Evolutionary conservation across 2,113 vertebrate genomes (phyloP).

Genomic region (Epinephelus cyanopodus): DNA sequence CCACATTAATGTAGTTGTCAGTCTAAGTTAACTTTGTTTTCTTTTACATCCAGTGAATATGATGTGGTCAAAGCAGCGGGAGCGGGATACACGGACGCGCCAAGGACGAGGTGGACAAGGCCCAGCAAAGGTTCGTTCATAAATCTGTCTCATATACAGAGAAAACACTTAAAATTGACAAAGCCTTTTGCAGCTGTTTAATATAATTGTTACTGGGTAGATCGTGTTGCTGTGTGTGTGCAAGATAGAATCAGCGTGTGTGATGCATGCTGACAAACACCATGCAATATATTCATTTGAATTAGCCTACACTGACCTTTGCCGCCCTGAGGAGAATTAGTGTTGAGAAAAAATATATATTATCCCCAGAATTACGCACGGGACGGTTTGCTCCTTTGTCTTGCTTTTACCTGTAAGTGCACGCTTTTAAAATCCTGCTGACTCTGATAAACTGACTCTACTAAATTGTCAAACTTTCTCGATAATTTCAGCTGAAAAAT

Average conservation of each 20-base stretch:
- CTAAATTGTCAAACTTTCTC: neutral
- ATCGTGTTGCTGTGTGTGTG: neutral
- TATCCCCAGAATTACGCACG: neutral
- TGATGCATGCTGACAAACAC: neutral
- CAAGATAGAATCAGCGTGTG: neutral
- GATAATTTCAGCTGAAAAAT: neutral
- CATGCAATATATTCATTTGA: neutral
- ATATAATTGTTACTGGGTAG: neutral
- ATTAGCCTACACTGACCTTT: constrained; percentile 5
- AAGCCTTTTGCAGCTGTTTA: neutral
- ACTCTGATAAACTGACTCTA: neutral
- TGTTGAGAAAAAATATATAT: neutral
- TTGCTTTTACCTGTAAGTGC: neutral
- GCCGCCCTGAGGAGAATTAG: neutral
- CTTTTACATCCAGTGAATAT: constrained; percentile 19
- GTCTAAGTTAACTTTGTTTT: constrained; percentile 45
- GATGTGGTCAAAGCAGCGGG: constrained; percentile 8
- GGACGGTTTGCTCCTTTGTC: too few relatives aligned
- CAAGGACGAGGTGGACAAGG: constrained; percentile 41
- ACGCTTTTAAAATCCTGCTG: neutral
- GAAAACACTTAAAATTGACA: rapidly evolving
- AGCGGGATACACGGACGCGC: constrained; percentile 34
- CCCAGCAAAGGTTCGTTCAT: constrained; percentile 65
- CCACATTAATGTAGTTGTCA: constrained; percentile 37
- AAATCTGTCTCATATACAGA: neutral